A percentile compares a stretch with the other conserved stretches of the same genome.
Evolutionary conservation across 1,140 invertebrate genomes (phyloP).

Genomic region (Formica selysi): DNA sequence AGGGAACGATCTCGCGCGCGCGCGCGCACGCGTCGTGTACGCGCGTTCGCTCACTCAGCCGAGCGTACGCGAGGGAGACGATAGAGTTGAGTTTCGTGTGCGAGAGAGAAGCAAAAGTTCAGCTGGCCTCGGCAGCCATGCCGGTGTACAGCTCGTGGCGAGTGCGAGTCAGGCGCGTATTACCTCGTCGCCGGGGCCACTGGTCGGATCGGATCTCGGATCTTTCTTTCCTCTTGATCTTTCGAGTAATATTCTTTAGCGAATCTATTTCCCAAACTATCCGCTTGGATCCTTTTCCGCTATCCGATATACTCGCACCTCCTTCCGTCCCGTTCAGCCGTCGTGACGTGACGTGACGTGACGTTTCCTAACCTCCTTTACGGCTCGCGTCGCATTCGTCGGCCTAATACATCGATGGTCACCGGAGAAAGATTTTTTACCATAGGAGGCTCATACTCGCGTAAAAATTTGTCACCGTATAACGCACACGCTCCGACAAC

Average conservation of each 20-base stretch:
- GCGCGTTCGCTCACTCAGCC: conserved; percentile 29
- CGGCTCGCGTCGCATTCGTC: conserved; percentile 21
- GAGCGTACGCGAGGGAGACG: conserved; percentile 34
- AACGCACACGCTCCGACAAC: not conserved
- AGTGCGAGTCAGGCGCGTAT: conserved; percentile 79
- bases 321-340: no score
- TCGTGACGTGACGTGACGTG: no score
- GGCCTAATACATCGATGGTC: conserved; percentile 5
- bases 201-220: conserved; percentile 13
- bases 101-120: conserved; percentile 72
- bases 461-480: not conserved
- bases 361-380: conserved; percentile 46
- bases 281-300: not conserved
- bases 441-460: no score
- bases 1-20: conserved; percentile 9
- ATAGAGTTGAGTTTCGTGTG: conserved; percentile 11
- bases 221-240: not conserved
- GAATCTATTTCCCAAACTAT: conserved; percentile 15
- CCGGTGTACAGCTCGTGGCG: conserved; percentile 77
- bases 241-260: not conserved
- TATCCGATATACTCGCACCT: conserved; percentile 20
- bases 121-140: conserved; percentile 85
- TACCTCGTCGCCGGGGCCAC: conserved; percentile 46
- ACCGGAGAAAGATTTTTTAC: not conserved
- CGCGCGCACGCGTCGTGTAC: not conserved